Evolutionary conservation across 2,113 vertebrate genomes (phyloP), one percentile per base, ranked within the genome.

Genomic region (Tenebrosternarchus preto): DNA sequence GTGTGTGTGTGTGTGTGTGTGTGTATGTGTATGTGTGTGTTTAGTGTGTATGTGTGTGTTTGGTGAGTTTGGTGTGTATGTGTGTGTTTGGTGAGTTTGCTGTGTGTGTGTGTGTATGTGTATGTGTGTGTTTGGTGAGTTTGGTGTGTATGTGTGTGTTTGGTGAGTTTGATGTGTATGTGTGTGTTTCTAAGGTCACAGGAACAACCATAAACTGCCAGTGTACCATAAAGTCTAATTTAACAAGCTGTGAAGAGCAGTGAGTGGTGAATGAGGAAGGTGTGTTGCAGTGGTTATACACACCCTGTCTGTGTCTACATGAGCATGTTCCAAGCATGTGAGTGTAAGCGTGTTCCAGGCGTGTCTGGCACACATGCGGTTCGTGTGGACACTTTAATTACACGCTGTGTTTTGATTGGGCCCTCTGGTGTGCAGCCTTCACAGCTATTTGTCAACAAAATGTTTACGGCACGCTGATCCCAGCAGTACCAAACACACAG

Each of bases 151-250:
- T n/a, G n/a, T n/a, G n/a, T n/a, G n/a, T n/a, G n/a, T n/a, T n/a
- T n/a, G n/a, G n/a, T n/a, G n/a, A n/a, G n/a, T n/a, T n/a, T n/a
- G n/a, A n/a, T n/a, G n/a, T n/a, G n/a, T n/a, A n/a, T n/a, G n/a
- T n/a, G n/a, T n/a, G n/a, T n/a, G n/a, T n/a, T n/a, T n/a, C n/a
- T 46, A 77, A 86, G 82, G 79, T 83, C 82, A 82, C 53, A 55
- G 79, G 77, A 22, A 66, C 25, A 50, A 53, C 31, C 75, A 75
- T 80, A 80, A 77, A 83, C 39, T 72, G 59, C 43, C 76, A 56
- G 72, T 36, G 61, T 36, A 36, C 7, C 36, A 4, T 36, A 36
- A 7, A 36, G 36, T 36, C 36, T 36, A 36, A 36, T 36, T 36
- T n/a, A n/a, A n/a, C n/a, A n/a, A n/a, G n/a, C n/a, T n/a, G n/a